Evolutionary conservation across 2,888 invertebrate genomes (phyloP).

Genomic region (Zygaena filipendulae): DNA sequence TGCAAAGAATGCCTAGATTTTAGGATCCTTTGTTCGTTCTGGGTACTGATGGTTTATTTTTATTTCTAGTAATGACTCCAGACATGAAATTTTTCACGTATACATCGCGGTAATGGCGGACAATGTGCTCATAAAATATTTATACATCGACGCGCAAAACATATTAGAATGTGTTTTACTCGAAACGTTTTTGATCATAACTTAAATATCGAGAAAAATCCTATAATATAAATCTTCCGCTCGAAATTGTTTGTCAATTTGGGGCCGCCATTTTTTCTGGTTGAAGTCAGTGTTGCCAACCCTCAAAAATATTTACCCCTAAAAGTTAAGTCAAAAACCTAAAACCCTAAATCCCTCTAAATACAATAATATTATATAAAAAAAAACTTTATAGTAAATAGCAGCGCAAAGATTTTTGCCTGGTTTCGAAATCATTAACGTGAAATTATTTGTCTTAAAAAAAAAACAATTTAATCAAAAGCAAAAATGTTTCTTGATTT

Average conservation of each 20-base stretch:
- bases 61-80: conserved; percentile 28
- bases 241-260: conserved; percentile 14
- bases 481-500: too few relatives aligned
- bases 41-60: conserved; percentile 44
- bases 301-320: too few relatives aligned
- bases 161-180: conserved; percentile 25
- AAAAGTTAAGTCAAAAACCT: too few relatives aligned
- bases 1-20: conserved; percentile 37
- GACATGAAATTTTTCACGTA: conserved; percentile 30
- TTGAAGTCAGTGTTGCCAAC: too few relatives aligned
- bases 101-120: conserved; percentile 25
- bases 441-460: too few relatives aligned
- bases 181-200: conserved; percentile 22
- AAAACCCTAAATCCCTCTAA: too few relatives aligned
- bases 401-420: too few relatives aligned
- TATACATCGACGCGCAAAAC: conserved; percentile 26
- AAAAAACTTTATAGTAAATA: too few relatives aligned
- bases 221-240: not conserved
- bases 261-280: conserved; percentile 20
- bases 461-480: too few relatives aligned
- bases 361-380: too few relatives aligned
- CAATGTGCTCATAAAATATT: conserved; percentile 11
- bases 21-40: conserved; percentile 23
- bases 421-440: too few relatives aligned
- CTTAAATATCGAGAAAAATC: too few relatives aligned